Conservation (phyloP, 2,113 vertebrate genomes). For the Syngnathus scovelli region DNA sequence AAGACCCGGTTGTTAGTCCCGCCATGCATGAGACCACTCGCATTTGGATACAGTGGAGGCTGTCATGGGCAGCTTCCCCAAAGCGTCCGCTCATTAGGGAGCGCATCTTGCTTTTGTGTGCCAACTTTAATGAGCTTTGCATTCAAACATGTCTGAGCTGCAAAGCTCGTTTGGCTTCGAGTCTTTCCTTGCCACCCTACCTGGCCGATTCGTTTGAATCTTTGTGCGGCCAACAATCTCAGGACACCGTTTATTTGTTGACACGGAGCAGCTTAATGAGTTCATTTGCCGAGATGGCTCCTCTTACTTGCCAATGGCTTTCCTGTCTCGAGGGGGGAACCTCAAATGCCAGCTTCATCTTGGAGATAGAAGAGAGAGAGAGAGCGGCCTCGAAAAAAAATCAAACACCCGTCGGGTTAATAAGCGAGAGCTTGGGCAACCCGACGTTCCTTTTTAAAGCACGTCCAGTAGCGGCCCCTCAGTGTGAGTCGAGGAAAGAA, state of each 20-base stretch:
- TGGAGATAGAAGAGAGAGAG: constrained; percentile 18
- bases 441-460: constrained; percentile 18
- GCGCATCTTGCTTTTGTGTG: constrained; percentile 63
- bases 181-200: neutral
- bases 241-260: constrained; percentile 58
- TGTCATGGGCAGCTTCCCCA: constrained; percentile 60
- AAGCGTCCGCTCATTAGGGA: constrained; percentile 67
- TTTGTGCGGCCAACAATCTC: constrained; percentile 55
- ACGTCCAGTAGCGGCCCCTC: neutral
- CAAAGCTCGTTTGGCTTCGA: no score
- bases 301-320: constrained; percentile 53
- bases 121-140: constrained; percentile 67
- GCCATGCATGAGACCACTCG: constrained; percentile 31
- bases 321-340: constrained; percentile 49
- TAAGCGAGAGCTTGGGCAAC: constrained; percentile 31
- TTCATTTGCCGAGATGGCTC: constrained; percentile 59
- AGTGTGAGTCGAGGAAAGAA: neutral
- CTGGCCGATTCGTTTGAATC: neutral
- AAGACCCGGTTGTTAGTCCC: constrained; percentile 51
- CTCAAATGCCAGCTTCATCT: constrained; percentile 56
- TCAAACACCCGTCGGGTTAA: constrained; percentile 56
- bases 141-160: constrained; percentile 27
- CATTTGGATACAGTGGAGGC: constrained; percentile 33
- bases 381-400: constrained; percentile 39
- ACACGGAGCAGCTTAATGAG: constrained; percentile 70